Percentiles rank a stretch among this genome's conserved stretches.
Evolutionary conservation across 2,888 invertebrate species (phyloP).

Genomic region (Pyrgus malvae): DNA sequence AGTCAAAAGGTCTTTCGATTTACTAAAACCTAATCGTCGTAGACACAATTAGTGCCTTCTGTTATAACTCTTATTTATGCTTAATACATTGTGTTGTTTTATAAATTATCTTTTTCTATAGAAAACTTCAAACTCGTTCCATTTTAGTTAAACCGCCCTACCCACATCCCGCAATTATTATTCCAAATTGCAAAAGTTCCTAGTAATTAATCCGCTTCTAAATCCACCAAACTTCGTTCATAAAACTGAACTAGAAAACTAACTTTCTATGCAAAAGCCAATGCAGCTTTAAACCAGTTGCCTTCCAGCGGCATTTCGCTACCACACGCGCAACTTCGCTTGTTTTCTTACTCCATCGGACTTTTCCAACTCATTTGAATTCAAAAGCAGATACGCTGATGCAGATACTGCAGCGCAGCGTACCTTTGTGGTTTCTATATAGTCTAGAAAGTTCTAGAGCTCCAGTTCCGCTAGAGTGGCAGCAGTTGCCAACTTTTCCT

Average conservation of each 20-base stretch:
- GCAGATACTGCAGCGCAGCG: constrained; percentile 60
- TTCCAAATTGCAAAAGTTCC: constrained; percentile 22
- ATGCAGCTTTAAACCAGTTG: constrained; percentile 15
- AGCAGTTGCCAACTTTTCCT: constrained; percentile 69
- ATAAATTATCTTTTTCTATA: too few relatives aligned
- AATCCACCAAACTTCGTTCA: constrained; percentile 24
- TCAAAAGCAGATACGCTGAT: constrained; percentile 80
- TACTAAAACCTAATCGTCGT: too few relatives aligned
- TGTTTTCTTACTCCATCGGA: constrained; percentile 74
- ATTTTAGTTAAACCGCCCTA: background rate
- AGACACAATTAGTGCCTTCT: too few relatives aligned
- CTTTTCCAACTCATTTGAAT: constrained; percentile 82
- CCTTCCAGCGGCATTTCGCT: constrained; percentile 46
- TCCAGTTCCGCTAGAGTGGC: constrained; percentile 58
- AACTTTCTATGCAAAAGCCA: constrained; percentile 26
- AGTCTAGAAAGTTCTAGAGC: constrained; percentile 66
- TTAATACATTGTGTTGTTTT: too few relatives aligned
- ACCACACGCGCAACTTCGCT: constrained; percentile 41
- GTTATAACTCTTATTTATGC: too few relatives aligned
- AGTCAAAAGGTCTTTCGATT: too few relatives aligned
- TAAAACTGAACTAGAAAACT: constrained; percentile 26
- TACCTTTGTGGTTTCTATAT: constrained; percentile 76
- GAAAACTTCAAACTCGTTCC: background rate
- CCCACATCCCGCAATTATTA: constrained; percentile 8
- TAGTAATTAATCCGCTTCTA: constrained; percentile 22